Conservation (phyloP, 2,113 vertebrate species). For the Taxidea taxus region DNA sequence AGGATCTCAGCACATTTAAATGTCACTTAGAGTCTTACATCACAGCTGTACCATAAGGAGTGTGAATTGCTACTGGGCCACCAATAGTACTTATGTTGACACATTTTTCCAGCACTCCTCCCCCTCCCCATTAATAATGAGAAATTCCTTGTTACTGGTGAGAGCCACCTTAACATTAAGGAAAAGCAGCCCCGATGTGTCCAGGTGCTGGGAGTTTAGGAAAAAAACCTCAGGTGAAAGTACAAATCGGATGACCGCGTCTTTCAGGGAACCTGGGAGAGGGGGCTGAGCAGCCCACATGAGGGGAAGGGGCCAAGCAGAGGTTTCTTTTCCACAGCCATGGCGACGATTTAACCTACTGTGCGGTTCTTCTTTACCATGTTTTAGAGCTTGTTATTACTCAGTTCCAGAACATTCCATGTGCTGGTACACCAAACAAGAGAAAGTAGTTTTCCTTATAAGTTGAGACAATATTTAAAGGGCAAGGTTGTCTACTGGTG, state of each 20-base stretch:
- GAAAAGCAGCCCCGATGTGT: neutral
- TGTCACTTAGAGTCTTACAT: constrained; percentile 17
- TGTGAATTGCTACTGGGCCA: neutral
- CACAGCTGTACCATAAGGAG: neutral
- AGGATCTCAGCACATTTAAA: constrained; percentile 7
- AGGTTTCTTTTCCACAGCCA: neutral
- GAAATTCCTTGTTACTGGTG: neutral
- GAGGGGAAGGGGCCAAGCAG: neutral
- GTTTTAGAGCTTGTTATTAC: neutral
- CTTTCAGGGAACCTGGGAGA: neutral
- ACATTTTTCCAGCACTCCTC: neutral
- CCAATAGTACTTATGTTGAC: neutral
- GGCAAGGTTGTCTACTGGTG: neutral
- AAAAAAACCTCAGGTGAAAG: neutral
- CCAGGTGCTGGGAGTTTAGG: neutral
- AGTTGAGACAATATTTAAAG: neutral
- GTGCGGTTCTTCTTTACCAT: neutral
- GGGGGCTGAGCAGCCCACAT: neutral
- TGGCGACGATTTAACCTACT: neutral
- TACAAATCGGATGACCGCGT: neutral
- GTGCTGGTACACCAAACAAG: neutral
- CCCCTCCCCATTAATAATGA: neutral
- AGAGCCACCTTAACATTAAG: neutral
- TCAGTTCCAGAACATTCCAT: neutral
- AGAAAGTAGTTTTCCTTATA: neutral